A percentile compares a stretch with the other conserved stretches of the same genome.
Conservation (phyloP, 2,113 vertebrate genomes). For the Pollimyrus isidori region DNA sequence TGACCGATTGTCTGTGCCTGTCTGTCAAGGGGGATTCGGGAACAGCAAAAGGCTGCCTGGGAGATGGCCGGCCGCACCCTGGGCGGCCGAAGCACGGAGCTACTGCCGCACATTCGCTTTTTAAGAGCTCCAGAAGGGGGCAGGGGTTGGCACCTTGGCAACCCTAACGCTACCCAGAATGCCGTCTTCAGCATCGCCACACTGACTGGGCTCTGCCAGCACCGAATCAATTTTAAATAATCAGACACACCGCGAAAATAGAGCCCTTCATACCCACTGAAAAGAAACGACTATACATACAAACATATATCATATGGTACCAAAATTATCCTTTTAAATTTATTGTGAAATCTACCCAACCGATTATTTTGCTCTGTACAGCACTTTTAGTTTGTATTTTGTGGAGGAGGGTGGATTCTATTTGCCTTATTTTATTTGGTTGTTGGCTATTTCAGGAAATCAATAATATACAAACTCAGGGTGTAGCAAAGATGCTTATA, state of each 20-base stretch:
- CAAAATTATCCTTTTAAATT: background rate
- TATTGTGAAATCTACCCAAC: background rate
- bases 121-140: conserved; percentile 8
- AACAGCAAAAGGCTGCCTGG: conserved; percentile 33
- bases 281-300: background rate
- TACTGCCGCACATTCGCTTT: background rate
- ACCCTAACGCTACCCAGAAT: background rate
- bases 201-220: background rate
- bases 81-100: background rate
- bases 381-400: background rate
- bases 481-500: background rate
- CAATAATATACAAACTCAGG: background rate
- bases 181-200: background rate
- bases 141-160: background rate
- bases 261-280: too few species aligned
- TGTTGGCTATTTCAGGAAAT: background rate
- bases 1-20: conserved; percentile 69
- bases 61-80: background rate
- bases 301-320: background rate
- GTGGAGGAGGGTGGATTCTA: background rate
- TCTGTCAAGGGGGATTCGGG: conserved; percentile 52
- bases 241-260: conserved; percentile 7
- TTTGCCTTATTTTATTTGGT: background rate
- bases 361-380: background rate
- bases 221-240: background rate